Conservation (phyloP, 1,140 invertebrate genomes). For the Calephelis nemesis region DNA sequence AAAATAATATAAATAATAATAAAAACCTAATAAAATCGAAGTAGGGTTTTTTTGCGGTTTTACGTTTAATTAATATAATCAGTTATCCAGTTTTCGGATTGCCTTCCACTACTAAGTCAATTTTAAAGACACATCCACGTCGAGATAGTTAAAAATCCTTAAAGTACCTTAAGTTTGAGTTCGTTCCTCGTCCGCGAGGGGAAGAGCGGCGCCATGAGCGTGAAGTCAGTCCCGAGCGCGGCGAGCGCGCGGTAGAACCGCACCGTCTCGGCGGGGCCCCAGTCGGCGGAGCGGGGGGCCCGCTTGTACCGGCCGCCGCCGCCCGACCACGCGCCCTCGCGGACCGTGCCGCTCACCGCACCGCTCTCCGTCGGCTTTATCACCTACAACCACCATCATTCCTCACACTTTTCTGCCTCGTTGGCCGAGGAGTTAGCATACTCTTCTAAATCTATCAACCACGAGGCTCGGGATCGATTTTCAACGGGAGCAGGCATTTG, state of each 20-base stretch:
- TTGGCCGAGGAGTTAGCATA: too few species aligned
- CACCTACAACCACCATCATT: conserved; percentile 41
- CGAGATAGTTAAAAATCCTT: neutral
- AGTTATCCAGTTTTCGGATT: too few species aligned
- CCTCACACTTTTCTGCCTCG: too few species aligned
- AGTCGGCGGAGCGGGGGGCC: conserved; percentile 82
- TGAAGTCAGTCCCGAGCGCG: conserved; percentile 93
- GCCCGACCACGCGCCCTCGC: conserved; percentile 80
- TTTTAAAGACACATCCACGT: neutral
- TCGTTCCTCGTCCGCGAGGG: conserved; percentile 87
- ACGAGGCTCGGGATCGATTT: too few species aligned
- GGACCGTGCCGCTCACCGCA: conserved; percentile 81
- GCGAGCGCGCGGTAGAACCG: conserved; percentile 94
- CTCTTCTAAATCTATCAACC: too few species aligned
- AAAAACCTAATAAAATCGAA: neutral
- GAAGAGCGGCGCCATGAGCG: conserved; percentile 91
- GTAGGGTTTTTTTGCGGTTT: neutral
- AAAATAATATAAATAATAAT: neutral
- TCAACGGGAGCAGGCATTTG: too few species aligned
- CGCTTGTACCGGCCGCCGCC: conserved; percentile 83
- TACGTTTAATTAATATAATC: too few species aligned
- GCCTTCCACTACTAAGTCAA: too few species aligned
- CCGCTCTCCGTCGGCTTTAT: conserved; percentile 87
- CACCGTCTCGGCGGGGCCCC: conserved; percentile 86
- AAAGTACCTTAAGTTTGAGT: conserved; percentile 86